Evolutionary conservation across 37 sponge, comb jelly and placozoan genomes (phyloP).

Genomic region (Chondrosia reniformis): DNA sequence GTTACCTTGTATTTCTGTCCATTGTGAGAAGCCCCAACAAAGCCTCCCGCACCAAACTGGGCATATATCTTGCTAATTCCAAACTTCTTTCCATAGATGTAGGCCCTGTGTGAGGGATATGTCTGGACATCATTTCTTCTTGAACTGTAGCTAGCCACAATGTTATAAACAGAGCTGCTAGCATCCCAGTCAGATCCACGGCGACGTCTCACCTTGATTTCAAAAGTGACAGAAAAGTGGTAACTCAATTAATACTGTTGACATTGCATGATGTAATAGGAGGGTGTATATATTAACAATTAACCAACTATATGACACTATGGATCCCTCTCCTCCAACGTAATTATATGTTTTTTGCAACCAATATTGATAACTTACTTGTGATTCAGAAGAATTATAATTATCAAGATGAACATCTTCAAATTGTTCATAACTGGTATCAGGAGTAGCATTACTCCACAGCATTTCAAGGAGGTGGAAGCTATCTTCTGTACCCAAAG

Average conservation of each 20-base stretch:
- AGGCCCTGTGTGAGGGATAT: slow-evolving; percentile 51
- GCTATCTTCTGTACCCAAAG: slow-evolving; percentile 16
- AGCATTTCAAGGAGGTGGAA: neutral
- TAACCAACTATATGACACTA: too few species aligned
- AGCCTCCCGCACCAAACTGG: slow-evolving; percentile 40
- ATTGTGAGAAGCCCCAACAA: slow-evolving; percentile 32
- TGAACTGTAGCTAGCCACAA: slow-evolving; percentile 26
- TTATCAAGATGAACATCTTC: slow-evolving; percentile 17
- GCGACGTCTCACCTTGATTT: neutral
- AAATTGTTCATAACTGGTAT: neutral
- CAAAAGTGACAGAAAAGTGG: too few species aligned
- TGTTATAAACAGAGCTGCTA: slow-evolving; percentile 29
- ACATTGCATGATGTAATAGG: too few species aligned
- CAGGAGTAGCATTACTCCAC: neutral
- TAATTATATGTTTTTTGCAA: too few species aligned
- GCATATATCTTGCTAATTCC: slow-evolving; percentile 37
- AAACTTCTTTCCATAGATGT: slow-evolving; percentile 56
- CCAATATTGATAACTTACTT: too few species aligned
- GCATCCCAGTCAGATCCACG: slow-evolving; percentile 49
- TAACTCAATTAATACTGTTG: too few species aligned
- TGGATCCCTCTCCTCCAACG: too few species aligned
- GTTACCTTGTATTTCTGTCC: slow-evolving; percentile 24
- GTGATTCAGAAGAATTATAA: too few species aligned
- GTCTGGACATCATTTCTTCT: slow-evolving; percentile 30
- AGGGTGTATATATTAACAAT: too few species aligned